Base-by-base conservation (phyloP, 1,140 invertebrate genomes). In the Drosophila asahinai region DNA sequence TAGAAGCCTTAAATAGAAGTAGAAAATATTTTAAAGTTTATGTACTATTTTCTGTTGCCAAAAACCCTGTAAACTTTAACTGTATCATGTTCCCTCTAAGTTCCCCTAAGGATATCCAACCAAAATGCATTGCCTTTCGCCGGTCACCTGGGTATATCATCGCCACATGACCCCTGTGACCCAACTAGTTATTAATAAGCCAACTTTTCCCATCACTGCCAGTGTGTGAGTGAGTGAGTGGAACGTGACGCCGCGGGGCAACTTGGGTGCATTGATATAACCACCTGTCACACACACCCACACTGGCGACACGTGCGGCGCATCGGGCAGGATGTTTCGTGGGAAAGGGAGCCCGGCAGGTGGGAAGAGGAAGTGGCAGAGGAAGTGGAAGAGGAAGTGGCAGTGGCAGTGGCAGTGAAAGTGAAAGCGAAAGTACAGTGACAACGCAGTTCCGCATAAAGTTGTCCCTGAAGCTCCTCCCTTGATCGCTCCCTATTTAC, bases 231-330 rank as follows among this genome's bases (percentile, higher is more conserved):
- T n/a, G 51, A 51, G 45, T 38, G 55, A 43, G 33, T 57, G 54
- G 49, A 47, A 77, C 47, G 72, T 65, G 80, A 82, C 59, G 74
- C 74, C 80, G 47, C 22, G 43, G 27, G 63, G 59, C 57, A 15
- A 17, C 33, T 57, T 52, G 17, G 54, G 30, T 80, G 63, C 83
- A 87, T 80, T 57, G 80, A 83, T 80, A 80, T 83, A 86, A 87
- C 83, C 83, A 86, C 83, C 83, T 86, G 83, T 86, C 83, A 86
- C 42, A 76, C 59, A 83, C 58, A 84, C 62, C 68, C 38, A 51
- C 48, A 36, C 33, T 11, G 11, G 67, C 33, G 52, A 67, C 33
- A 51, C 62, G 65, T 40, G 72, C 66, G 62, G 12, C 14, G 33
- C 25, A 57, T 72, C 25, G n/a, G 25, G 19, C 19, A 25, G 48